Evolutionary conservation across 1,140 invertebrate genomes (phyloP).

Genomic region (Goniozus legneri): DNA sequence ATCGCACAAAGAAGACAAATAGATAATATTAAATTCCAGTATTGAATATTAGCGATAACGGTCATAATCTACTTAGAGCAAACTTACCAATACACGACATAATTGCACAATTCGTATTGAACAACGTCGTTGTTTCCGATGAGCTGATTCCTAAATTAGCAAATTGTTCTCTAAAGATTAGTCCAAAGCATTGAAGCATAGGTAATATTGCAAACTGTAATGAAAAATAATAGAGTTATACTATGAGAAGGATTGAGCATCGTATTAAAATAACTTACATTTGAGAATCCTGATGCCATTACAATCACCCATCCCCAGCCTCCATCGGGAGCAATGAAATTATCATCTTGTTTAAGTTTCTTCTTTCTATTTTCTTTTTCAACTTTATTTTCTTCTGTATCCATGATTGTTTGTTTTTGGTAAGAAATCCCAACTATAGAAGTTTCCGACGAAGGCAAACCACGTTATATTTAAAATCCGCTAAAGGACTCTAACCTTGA

Average conservation of each 20-base stretch:
- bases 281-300: constrained; percentile 56
- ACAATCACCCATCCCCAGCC: constrained; percentile 66
- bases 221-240: neutral
- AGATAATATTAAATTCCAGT: too few relatives aligned
- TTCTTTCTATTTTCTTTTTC: too few relatives aligned
- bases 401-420: too few relatives aligned
- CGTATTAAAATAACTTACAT: constrained; percentile 52
- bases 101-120: constrained; percentile 64
- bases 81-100: constrained; percentile 59
- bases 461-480: too few relatives aligned
- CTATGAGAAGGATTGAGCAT: too few relatives aligned
- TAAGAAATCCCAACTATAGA: too few relatives aligned
- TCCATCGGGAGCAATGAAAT: constrained; percentile 58
- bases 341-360: neutral
- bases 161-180: constrained; percentile 63
- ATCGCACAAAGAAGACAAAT: too few relatives aligned
- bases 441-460: too few relatives aligned
- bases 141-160: constrained; percentile 56
- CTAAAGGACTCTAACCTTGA: too few relatives aligned
- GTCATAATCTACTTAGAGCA: too few relatives aligned
- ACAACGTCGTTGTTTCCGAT: constrained; percentile 62
- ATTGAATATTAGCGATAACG: too few relatives aligned
- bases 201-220: constrained; percentile 62
- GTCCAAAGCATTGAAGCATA: constrained; percentile 64
- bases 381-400: too few relatives aligned